phyloP scores from a whole-genome alignment of 2,113 vertebrate species.

The Gavia stellata region DNA sequence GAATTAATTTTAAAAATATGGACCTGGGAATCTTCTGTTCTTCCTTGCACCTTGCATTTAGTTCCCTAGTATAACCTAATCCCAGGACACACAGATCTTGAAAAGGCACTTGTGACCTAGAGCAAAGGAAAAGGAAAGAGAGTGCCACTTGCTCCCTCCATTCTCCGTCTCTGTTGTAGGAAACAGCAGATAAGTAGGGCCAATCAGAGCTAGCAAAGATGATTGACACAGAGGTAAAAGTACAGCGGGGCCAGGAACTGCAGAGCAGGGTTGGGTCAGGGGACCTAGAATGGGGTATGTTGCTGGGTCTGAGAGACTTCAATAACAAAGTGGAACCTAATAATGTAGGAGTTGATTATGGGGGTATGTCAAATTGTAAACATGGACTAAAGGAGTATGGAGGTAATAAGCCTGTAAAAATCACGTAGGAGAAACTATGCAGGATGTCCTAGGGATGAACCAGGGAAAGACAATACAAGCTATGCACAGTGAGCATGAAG shows the following conservation, averaged over 20 bases:
- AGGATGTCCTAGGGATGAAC: neutral
- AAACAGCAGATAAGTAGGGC: neutral
- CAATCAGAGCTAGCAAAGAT: neutral
- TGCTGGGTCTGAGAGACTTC: neutral
- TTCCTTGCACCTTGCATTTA: neutral
- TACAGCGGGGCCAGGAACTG: rapidly evolving
- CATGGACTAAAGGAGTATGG: neutral
- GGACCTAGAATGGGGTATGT: rapidly evolving
- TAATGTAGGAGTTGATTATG: neutral
- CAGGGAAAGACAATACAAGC: too few species aligned
- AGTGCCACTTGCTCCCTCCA: neutral
- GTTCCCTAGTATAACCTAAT: neutral
- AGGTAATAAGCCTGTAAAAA: neutral
- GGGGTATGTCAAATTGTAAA: neutral
- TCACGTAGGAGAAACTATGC: neutral
- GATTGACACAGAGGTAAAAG: neutral
- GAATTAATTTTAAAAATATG: neutral
- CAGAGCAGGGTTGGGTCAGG: rapidly evolving
- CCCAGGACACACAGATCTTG: neutral
- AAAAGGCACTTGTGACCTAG: neutral
- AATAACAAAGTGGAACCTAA: neutral
- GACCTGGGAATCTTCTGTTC: neutral
- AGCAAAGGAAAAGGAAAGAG: neutral
- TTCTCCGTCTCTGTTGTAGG: neutral
- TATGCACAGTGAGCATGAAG: neutral